Percentiles rank a stretch among this genome's conserved stretches.
Conservation (phyloP, 2,888 invertebrate species). For the Habrosyne pyritoides region DNA sequence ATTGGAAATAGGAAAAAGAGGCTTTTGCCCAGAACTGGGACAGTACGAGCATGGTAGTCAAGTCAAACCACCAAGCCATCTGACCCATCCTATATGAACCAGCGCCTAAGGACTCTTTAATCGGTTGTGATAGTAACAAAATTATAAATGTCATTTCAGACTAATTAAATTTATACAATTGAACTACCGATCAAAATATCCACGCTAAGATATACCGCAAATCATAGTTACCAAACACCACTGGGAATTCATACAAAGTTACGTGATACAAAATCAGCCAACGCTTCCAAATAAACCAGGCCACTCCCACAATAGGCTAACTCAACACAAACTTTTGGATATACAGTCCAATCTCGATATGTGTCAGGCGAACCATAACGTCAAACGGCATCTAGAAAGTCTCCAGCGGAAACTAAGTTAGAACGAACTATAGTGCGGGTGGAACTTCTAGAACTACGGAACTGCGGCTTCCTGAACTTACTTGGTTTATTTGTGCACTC, state of each 20-base stretch:
- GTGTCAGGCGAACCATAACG: conserved; percentile 20
- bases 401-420: conserved; percentile 29
- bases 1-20: too few relatives aligned
- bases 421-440: conserved; percentile 24
- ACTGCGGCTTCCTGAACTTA: conserved; percentile 34
- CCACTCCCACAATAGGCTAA: conserved; percentile 3
- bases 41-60: too few relatives aligned
- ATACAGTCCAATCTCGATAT: conserved; percentile 20
- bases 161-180: too few relatives aligned
- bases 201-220: not conserved
- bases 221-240: not conserved
- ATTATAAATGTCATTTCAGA: too few relatives aligned
- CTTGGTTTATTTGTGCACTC: conserved; percentile 37
- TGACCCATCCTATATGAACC: too few relatives aligned
- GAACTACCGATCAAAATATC: too few relatives aligned
- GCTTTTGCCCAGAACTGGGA: too few relatives aligned
- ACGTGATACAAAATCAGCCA: not conserved
- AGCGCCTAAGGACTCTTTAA: too few relatives aligned
- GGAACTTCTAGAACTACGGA: conserved; percentile 33
- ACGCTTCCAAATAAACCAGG: conserved; percentile 3
- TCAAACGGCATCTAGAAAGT: conserved; percentile 29
- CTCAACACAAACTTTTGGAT: conserved; percentile 15
- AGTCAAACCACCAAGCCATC: too few relatives aligned
- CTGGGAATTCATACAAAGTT: not conserved
- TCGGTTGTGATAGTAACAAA: too few relatives aligned